These are phyloP conservation scores for Adelphocoris suturalis DNA, from an alignment of 2,888 invertebrate species.

Conservation along the genomic window DNA sequence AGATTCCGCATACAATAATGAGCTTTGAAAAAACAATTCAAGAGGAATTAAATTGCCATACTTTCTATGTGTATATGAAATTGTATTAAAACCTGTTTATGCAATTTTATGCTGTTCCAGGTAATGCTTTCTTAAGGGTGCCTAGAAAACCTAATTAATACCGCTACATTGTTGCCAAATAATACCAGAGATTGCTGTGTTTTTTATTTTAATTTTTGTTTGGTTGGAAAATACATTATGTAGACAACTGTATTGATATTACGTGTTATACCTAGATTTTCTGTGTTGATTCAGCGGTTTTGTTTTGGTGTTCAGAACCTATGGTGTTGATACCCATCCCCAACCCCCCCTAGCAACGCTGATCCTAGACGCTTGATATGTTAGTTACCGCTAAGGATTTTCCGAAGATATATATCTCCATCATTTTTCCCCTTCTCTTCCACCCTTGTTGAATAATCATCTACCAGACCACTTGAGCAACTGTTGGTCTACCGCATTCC, in stretches of 20 bases:
- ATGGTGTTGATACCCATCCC: conserved; percentile 49
- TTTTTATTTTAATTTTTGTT: not conserved
- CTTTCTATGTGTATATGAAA: conserved; percentile 20
- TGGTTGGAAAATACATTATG: conserved; percentile 22
- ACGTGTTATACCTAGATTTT: conserved; percentile 29
- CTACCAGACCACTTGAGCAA: conserved; percentile 7
- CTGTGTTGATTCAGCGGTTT: conserved; percentile 11
- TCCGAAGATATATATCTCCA: not conserved
- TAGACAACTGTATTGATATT: conserved; percentile 55
- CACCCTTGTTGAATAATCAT: not conserved
- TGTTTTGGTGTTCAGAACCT: conserved; percentile 37
- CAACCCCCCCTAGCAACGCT: conserved; percentile 49
- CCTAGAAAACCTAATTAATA: conserved; percentile 45
- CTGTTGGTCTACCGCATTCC: conserved; percentile 60
- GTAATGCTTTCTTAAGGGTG: conserved; percentile 68
- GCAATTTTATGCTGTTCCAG: conserved; percentile 71
- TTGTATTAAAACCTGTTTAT: conserved; percentile 58
- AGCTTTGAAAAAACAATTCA: not conserved
- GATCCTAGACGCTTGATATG: conserved; percentile 59
- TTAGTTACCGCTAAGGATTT: conserved; percentile 54
- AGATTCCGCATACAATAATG: not conserved
- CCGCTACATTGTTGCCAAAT: conserved; percentile 40
- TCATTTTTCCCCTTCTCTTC: conserved; percentile 3
- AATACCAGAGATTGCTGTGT: conserved; percentile 30
- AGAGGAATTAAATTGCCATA: not conserved